These are phyloP conservation scores for Lepidochitona cinerea DNA, from an alignment of 2,888 invertebrate genomes.

Conservation along the genomic window DNA sequence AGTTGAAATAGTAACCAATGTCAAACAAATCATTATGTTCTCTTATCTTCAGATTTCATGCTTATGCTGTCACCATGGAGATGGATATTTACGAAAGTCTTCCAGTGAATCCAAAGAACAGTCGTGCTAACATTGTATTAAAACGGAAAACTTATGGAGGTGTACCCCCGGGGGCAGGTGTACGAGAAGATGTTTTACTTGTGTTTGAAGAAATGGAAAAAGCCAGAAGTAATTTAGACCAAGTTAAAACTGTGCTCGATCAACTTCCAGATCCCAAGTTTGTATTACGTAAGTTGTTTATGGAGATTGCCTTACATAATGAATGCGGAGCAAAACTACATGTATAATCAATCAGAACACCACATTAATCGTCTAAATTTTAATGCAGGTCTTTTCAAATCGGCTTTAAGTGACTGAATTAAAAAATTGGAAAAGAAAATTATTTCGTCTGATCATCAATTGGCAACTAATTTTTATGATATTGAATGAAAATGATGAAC, in stretches of 20 bases:
- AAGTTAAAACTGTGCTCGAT: slow-evolving; percentile 58
- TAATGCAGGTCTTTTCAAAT: no score
- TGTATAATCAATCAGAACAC: no score
- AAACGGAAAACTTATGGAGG: slow-evolving; percentile 67
- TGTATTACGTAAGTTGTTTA: not conserved
- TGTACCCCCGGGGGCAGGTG: slow-evolving; percentile 67
- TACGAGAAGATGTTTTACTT: slow-evolving; percentile 67
- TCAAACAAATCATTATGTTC: no score
- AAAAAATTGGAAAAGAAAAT: no score
- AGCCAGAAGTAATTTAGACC: slow-evolving; percentile 58
- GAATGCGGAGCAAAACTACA: no score
- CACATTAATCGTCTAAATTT: no score
- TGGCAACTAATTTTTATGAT: no score
- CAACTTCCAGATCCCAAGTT: slow-evolving; percentile 49
- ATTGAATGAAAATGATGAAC: no score
- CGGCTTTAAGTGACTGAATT: no score
- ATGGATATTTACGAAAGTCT: slow-evolving; percentile 65
- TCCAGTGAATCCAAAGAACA: slow-evolving; percentile 51
- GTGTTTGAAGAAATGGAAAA: slow-evolving; percentile 70
- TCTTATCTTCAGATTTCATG: slow-evolving; percentile 70
- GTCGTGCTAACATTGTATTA: slow-evolving; percentile 61
- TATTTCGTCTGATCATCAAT: no score
- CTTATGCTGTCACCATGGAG: slow-evolving; percentile 69
- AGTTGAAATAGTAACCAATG: no score
- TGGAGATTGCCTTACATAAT: no score